Base-by-base conservation (phyloP, 1,140 invertebrate species). In the Cydia fagiglandana region DNA sequence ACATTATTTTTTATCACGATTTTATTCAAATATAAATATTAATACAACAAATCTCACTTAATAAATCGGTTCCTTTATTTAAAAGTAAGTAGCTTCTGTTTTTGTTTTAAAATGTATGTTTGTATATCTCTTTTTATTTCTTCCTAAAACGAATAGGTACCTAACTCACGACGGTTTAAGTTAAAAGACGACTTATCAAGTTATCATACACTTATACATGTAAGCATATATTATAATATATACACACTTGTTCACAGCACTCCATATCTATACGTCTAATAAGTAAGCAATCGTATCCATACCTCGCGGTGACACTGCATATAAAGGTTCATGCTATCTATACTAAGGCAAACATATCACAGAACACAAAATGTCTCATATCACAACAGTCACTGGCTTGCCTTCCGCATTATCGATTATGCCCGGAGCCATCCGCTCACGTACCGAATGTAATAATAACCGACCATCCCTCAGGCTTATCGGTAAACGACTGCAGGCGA, bases 261-360 rank as follows among this genome's bases (percentile, higher is more conserved):
- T 61, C 15, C n/a, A 56, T 17, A 56, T 17, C n/a, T 56, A 17
- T 56, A 56, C 2, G 56, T 64, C 74, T 77, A 76, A 50, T 74
- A 80, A 80, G 79, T 73, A 73, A 73, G 73, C 56, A 64, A 75
- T 74, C 73, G 45, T 47, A 47, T 47, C 30, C 89, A 91, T 93
- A 93, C 91, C 91, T 93, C 91, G 88, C 91, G 91, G 84, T 93
- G 91, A 79, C 91, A 91, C 88, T 93, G 91, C 91, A 93, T 93
- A 81, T 93, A 93, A 78, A 93, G 84, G 84, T 91, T 93, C 91
- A 93, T 93, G 80, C 81, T 88, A 87, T 84, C 83, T 88, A 90
- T 87, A 87, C 83, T 87, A 91, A 91, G 89, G 91, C 89, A 91
- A 90, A 85, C 87, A 91, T 91, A 91, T 93, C 91, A 93, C 91